Base-by-base conservation (phyloP, 2,888 invertebrate species). In the Epinotia nisella region DNA sequence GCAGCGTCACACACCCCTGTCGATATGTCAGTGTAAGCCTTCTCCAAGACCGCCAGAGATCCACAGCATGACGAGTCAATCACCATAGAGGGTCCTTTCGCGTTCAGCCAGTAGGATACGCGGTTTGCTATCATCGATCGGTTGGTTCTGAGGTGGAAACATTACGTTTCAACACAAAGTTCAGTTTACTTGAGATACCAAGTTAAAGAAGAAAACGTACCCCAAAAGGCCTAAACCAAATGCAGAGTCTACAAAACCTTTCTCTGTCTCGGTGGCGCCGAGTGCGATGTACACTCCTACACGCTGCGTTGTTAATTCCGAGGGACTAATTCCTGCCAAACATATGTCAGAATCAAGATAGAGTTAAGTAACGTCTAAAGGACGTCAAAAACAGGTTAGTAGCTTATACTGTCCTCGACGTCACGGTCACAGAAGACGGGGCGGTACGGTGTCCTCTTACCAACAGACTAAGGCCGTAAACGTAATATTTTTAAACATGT, bases 1-100 rank as follows among this genome's bases (percentile, higher is more conserved):
- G 96, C 96, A 0, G 87, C 82, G 3, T 90, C 90, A 61, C 89
- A 88, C 2, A 82, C 79, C 0, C 90, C 90, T 0, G 77, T 76
- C 0, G 13, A 19, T 0, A 90, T 85, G 1, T 84, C 83, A 0
- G 78, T 71, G 66, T 77, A 81, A 0, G 87, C 90, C 29, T 82
- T 79, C 66, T 88, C 83, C 24, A 90, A 70, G 0, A 83, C 86
- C 0, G 78, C 76, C 0, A 81, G 70, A 0, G 86, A 82, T 21
- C 87, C 81, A 72, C 84, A 83, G 76, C 83, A 81, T 0, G 81
- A 77, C 2, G 78, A 79, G 51, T 88, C 87, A 2, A 90, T 39
- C 0, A 81, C 67, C 53, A 83, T 64, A 0, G 89, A 89, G 0
- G 89, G 89, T 0, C 89, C 88, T 24, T 83, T 87, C 2, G 78